Conservation (phyloP, 2,113 vertebrate species). For the Corythornis cristatus region DNA sequence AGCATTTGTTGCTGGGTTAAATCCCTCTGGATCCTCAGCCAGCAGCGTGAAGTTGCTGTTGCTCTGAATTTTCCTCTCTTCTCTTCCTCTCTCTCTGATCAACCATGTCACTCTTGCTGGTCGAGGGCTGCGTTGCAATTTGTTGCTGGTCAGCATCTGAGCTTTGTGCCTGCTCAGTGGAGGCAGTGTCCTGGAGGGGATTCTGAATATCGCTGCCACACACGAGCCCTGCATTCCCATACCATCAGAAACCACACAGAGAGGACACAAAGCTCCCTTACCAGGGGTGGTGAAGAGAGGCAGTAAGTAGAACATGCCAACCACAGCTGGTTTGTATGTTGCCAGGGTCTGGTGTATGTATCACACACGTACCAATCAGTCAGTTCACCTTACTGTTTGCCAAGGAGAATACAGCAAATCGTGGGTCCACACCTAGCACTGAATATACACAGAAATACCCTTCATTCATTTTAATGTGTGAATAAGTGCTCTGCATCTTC, state of each 20-base stretch:
- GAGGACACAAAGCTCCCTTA: not conserved
- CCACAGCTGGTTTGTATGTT: not conserved
- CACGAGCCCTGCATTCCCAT: not conserved
- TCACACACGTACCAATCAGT: not conserved
- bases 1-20: not conserved
- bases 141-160: not conserved
- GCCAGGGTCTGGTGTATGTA: not conserved
- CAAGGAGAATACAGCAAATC: not conserved
- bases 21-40: not conserved
- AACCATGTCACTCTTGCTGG: accelerated
- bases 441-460: not conserved
- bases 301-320: not conserved
- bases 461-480: not conserved
- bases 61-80: not conserved
- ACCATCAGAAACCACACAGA: not conserved
- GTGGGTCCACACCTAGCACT: not conserved
- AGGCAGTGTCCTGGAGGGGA: accelerated
- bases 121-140: accelerated
- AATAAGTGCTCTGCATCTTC: not conserved
- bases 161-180: not conserved
- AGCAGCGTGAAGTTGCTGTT: not conserved
- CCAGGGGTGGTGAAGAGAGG: not conserved
- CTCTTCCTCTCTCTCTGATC: not conserved
- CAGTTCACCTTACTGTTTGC: not conserved
- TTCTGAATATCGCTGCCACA: not conserved